These are phyloP conservation scores for Drosophila robusta DNA, from an alignment of 2,888 invertebrate genomes.

Conservation along the genomic window DNA sequence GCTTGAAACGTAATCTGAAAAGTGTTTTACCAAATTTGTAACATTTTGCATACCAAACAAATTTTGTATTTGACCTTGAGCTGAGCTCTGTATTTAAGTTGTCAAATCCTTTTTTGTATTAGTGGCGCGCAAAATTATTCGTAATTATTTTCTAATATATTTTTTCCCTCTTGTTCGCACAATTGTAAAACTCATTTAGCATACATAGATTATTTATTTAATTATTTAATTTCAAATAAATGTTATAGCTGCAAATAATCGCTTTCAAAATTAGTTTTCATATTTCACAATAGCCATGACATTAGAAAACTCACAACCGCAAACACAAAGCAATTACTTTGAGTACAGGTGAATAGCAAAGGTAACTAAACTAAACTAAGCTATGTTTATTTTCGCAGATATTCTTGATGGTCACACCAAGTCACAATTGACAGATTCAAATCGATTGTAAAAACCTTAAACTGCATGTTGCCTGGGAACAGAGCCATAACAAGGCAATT, in stretches of 20 bases:
- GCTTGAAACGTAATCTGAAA: too few relatives aligned
- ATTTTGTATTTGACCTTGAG: too few relatives aligned
- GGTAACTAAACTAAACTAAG: neutral
- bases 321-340: conserved; percentile 33
- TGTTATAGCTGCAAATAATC: conserved; percentile 22
- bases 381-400: conserved; percentile 6
- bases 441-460: conserved; percentile 46
- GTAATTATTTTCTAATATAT: neutral
- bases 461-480: conserved; percentile 33
- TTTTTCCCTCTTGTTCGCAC: neutral
- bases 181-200: conserved; percentile 13
- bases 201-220: neutral
- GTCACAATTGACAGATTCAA: conserved; percentile 22
- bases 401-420: conserved; percentile 5
- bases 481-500: conserved; percentile 30
- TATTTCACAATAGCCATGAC: conserved; percentile 16
- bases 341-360: conserved; percentile 4
- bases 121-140: neutral
- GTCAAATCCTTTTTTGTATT: neutral
- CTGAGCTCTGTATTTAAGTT: neutral
- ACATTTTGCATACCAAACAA: too few relatives aligned
- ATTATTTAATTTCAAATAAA: conserved; percentile 19
- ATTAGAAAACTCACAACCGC: conserved; percentile 7
- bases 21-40: too few relatives aligned
- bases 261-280: neutral